Percentiles rank a stretch among this genome's conserved stretches.
These are phyloP conservation scores for Pyrrhosoma nymphula DNA, from an alignment of 2,888 invertebrate species.

Conservation along the genomic window DNA sequence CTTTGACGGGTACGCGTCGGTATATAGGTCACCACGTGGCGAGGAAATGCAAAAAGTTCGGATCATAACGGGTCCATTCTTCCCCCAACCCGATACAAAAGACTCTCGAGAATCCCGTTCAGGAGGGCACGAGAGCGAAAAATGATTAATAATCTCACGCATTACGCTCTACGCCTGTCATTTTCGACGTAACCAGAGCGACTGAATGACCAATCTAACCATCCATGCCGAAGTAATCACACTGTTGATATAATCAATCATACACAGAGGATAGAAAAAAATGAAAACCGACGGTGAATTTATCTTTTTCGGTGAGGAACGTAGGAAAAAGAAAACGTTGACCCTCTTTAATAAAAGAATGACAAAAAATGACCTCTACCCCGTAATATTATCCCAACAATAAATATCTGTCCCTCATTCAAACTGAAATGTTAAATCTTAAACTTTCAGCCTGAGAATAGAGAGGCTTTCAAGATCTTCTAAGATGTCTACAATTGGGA, in stretches of 20 bases:
- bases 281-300: too few species aligned
- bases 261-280: not conserved
- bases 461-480: too few species aligned
- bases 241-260: not conserved
- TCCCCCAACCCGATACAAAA: not conserved
- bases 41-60: not conserved
- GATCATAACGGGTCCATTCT: not conserved
- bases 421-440: too few species aligned
- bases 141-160: not conserved
- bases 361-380: too few species aligned
- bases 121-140: not conserved
- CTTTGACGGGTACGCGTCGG: not conserved
- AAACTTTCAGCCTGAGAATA: too few species aligned
- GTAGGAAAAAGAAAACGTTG: not conserved
- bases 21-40: not conserved
- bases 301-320: not conserved
- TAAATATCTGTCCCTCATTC: too few species aligned
- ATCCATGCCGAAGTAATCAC: not conserved
- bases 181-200: slow-evolving; percentile 14
- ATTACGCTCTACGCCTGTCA: not conserved
- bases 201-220: not conserved
- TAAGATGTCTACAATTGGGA: too few species aligned
- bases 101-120: not conserved
- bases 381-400: too few species aligned
- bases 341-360: too few species aligned